These are phyloP conservation scores for Hymenopus coronatus DNA, from an alignment of 2,888 invertebrate species.

Conservation along the genomic window DNA sequence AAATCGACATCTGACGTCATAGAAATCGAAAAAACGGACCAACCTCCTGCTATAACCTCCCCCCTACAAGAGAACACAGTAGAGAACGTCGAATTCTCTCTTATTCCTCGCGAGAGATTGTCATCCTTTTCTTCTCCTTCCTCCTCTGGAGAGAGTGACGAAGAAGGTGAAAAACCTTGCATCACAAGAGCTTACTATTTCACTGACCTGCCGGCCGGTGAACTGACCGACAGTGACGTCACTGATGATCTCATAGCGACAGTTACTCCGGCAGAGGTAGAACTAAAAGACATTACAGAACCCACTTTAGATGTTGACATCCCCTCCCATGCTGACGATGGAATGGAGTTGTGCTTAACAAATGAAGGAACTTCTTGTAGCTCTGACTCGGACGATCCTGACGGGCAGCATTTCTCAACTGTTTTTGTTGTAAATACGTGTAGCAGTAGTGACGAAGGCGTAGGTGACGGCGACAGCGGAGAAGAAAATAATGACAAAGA, in stretches of 20 bases:
- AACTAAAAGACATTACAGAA: not conserved
- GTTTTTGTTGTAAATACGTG: constrained; percentile 51
- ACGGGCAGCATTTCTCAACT: constrained; percentile 56
- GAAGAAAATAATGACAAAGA: not conserved
- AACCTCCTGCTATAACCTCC: not conserved
- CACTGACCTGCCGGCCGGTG: not conserved
- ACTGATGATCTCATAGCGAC: not conserved
- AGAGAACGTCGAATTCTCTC: not conserved
- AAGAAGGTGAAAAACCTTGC: not conserved
- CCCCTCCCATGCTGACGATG: not conserved
- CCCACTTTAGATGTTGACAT: not conserved
- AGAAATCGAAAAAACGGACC: not conserved
- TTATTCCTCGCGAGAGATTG: not conserved
- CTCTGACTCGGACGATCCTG: constrained; percentile 48
- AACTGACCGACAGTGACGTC: not conserved
- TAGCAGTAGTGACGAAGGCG: not conserved
- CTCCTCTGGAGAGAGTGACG: not conserved
- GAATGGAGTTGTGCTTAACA: not conserved
- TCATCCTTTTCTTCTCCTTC: not conserved
- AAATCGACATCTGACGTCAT: not conserved
- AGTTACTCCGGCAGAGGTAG: not conserved
- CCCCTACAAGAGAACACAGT: not conserved
- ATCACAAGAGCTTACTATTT: not conserved
- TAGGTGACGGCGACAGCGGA: not conserved
- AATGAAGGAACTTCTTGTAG: not conserved